Evolutionary conservation across 2,888 invertebrate genomes (phyloP).

Genomic region (Steinernema hermaphroditum): DNA sequence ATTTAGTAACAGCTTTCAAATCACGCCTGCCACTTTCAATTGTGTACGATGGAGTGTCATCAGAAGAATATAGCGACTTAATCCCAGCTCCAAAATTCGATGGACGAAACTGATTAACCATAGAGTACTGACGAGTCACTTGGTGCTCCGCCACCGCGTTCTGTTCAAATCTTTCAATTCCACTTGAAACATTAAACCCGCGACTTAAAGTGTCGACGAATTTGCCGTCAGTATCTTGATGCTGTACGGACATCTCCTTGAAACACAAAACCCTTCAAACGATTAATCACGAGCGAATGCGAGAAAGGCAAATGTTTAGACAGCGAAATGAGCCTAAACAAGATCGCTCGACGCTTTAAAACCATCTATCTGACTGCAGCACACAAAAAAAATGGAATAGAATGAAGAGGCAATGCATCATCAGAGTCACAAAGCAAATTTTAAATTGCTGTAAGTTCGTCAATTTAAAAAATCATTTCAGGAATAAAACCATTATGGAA

Average conservation of each 20-base stretch:
- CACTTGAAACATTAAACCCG: conserved; percentile 19
- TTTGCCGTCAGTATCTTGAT: background rate
- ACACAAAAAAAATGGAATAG: too few species aligned
- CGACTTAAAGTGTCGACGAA: conserved; percentile 18
- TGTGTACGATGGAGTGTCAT: background rate
- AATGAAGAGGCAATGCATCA: background rate
- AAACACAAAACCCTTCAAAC: background rate
- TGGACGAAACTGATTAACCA: conserved; percentile 15
- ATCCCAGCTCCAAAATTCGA: conserved; percentile 17
- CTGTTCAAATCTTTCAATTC: conserved; percentile 24
- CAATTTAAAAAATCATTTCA: background rate
- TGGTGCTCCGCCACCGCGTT: background rate
- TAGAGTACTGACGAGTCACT: background rate
- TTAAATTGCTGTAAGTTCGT: background rate
- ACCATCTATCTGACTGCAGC: too few species aligned
- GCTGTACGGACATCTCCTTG: background rate
- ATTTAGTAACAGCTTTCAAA: too few species aligned
- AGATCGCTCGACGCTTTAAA: background rate
- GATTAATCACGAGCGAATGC: background rate
- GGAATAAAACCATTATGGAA: background rate
- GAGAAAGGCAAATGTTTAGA: background rate
- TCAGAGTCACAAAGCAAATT: background rate
- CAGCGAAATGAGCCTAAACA: background rate
- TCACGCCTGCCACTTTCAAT: background rate
- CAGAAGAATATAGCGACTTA: background rate